phyloP scores from a whole-genome alignment of 2,113 vertebrate genomes.

The Neotragus moschatus region DNA sequence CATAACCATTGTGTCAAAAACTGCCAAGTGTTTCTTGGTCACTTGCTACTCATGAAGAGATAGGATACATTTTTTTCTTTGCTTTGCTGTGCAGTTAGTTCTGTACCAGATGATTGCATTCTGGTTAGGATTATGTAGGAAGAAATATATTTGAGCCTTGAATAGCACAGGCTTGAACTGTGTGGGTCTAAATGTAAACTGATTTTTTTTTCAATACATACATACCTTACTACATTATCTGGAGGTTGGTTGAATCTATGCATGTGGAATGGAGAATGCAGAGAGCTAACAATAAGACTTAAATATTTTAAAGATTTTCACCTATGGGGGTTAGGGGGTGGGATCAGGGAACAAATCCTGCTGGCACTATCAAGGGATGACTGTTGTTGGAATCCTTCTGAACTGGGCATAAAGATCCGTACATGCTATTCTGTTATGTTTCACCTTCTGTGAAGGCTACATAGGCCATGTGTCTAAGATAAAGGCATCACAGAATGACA shows the following conservation, averaged over 20 bases:
- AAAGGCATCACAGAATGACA: background rate
- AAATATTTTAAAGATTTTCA: background rate
- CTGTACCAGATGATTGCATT: background rate
- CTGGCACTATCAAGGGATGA: background rate
- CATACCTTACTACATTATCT: background rate
- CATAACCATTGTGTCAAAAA: background rate
- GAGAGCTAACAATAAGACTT: background rate
- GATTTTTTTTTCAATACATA: background rate
- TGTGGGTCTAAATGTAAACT: background rate
- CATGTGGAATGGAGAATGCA: background rate
- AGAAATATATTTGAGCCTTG: background rate
- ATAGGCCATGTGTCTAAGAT: background rate
- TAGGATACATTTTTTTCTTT: background rate
- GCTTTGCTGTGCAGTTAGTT: background rate
- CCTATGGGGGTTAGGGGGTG: background rate
- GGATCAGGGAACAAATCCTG: background rate
- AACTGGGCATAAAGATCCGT: background rate
- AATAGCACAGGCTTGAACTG: background rate
- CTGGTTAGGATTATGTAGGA: background rate
- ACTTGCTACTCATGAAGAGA: background rate
- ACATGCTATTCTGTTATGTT: background rate
- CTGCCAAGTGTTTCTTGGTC: background rate
- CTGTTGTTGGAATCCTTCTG: background rate
- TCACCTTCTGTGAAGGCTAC: background rate
- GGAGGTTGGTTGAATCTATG: background rate